Evolutionary conservation across 2,113 vertebrate species (phyloP), one percentile per base, ranked within the genome.

Genomic region (Calonectris borealis): DNA sequence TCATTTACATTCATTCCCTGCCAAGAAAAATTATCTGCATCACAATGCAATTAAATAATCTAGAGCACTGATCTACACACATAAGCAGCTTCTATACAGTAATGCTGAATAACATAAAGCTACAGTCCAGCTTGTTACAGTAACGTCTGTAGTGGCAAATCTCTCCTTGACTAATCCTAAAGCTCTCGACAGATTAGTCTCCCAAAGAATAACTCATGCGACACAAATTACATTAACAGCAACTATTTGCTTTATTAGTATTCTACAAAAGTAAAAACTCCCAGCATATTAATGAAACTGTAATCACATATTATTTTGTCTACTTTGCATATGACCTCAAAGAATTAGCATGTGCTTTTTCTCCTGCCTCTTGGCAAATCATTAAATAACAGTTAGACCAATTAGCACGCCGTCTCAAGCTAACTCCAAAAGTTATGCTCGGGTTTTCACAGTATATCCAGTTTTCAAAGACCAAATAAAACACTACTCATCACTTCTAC

Each of bases 211-310:
- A 92, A 88, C 36, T 80, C 71, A 83, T 26, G 51, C 10, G 2
- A 83, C 58, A 65, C 54, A 91, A 83, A 96, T 77, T 83, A 88
- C 62, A 85, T 73, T 85, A 94, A 73, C 34, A 90, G 49, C 58
- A 93, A 76, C 68, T 77, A 83, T 68, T 66, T 88, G 31, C 24
- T 88, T 80, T 66, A 94, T 88, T 80, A 83, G 34, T 78, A 69
- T 85, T 83, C 65, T 69, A 36, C n/a, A 85, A 54, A 83, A 93
- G 73, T 68, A 69, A 65, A 76, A 85, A 29, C 36, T 90, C 29
- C 7, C 77, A 92, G 80, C 29, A 21, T 17, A 64, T 88, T 92
- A 77, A 83, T 29, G 7, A 78, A 93, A 77, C 17, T 73, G 9
- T 73, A 70, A 94, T 83, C 60, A 46, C 31, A 6, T 57, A 51